Conservation (phyloP, 2,888 invertebrate genomes). For the Caenorhabditis japonica region DNA sequence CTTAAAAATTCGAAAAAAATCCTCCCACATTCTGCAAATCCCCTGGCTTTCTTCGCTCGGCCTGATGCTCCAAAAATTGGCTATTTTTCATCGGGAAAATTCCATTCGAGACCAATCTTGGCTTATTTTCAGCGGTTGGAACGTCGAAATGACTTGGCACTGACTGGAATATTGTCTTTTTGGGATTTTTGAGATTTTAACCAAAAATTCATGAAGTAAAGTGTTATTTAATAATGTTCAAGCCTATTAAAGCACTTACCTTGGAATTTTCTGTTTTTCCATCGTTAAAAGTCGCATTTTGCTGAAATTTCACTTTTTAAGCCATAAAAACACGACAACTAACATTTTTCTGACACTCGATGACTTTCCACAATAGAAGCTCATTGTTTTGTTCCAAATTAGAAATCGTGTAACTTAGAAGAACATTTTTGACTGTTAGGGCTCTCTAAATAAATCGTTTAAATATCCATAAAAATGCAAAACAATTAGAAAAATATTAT, state of each 20-base stretch:
- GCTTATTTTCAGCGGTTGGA: neutral
- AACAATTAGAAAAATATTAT: too few relatives aligned
- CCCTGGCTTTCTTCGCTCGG: neutral
- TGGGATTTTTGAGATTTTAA: neutral
- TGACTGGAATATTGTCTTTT: too few relatives aligned
- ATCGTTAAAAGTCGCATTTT: too few relatives aligned
- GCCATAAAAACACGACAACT: neutral
- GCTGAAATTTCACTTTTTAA: too few relatives aligned
- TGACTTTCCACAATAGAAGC: neutral
- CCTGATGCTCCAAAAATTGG: neutral
- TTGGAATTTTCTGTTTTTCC: neutral
- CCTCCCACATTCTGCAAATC: conserved; percentile 13
- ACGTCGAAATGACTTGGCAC: neutral
- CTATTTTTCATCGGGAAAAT: neutral
- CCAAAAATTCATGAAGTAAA: neutral
- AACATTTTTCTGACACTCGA: neutral
- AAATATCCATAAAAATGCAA: neutral
- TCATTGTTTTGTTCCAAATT: neutral
- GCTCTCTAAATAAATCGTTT: neutral
- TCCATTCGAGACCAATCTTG: conserved; percentile 7
- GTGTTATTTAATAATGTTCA: neutral
- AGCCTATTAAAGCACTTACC: neutral
- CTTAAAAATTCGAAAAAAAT: neutral
- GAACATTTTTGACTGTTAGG: too few relatives aligned
- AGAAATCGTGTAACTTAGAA: neutral